Percentiles rank a stretch among this genome's conserved stretches.
phyloP scores from a whole-genome alignment of 2,797 vertebrate genomes.

The Botia kubotai region DNA sequence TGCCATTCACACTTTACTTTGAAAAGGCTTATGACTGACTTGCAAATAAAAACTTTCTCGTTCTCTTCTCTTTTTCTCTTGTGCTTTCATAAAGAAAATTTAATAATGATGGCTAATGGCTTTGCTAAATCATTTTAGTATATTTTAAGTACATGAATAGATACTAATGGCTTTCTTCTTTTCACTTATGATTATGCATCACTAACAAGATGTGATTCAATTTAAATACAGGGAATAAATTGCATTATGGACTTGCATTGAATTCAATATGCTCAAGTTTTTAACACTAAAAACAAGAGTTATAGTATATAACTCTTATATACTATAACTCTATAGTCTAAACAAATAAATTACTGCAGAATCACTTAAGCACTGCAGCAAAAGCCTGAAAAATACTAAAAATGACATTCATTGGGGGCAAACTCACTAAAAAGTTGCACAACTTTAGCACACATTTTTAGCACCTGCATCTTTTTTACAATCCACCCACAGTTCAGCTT shows the following conservation, averaged over 20 bases:
- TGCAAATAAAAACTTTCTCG: slow-evolving; percentile 29
- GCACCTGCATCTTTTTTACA: too few relatives aligned
- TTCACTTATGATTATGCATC: slow-evolving; percentile 60
- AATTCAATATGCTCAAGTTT: slow-evolving; percentile 16
- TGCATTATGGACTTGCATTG: slow-evolving; percentile 44
- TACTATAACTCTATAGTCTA: too few relatives aligned
- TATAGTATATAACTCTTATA: too few relatives aligned
- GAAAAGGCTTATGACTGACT: slow-evolving; percentile 72
- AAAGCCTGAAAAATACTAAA: not conserved
- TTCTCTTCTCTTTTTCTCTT: slow-evolving; percentile 35
- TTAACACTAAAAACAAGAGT: too few relatives aligned
- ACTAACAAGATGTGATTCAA: slow-evolving; percentile 58
- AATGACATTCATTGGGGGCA: too few relatives aligned
- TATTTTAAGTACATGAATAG: slow-evolving; percentile 62
- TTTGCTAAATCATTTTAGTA: slow-evolving; percentile 65
- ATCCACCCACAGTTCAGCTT: too few relatives aligned
- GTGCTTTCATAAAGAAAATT: slow-evolving; percentile 58
- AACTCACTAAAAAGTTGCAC: too few relatives aligned
- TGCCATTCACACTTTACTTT: too few relatives aligned
- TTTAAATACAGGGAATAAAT: slow-evolving; percentile 56
- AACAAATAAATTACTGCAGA: too few relatives aligned
- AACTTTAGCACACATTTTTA: too few relatives aligned
- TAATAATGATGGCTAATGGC: slow-evolving; percentile 72
- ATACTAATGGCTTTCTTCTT: slow-evolving; percentile 65
- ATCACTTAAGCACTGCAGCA: not conserved